Percentiles rank a stretch among this genome's conserved stretches.
Conservation (phyloP, 1,140 invertebrate genomes). For the Cherax quadricarinatus region DNA sequence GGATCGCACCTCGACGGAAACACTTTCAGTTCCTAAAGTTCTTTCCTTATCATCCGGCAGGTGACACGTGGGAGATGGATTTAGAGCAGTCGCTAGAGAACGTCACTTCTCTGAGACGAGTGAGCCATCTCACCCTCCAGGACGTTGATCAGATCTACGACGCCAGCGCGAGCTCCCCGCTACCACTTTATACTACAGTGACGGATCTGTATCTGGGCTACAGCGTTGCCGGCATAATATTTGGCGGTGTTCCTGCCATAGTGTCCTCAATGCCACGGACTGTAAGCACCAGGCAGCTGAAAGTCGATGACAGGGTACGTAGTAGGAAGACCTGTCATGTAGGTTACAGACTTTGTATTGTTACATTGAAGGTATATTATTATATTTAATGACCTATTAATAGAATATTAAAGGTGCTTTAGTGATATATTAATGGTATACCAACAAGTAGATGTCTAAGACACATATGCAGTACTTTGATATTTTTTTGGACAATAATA, state of each 20-base stretch:
- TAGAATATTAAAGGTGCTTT: too few species aligned
- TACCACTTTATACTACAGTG: not conserved
- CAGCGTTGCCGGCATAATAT: constrained; percentile 26
- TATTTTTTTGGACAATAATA: too few species aligned
- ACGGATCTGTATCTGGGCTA: constrained; percentile 26
- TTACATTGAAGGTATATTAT: too few species aligned
- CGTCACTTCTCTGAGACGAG: not conserved
- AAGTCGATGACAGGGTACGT: not conserved
- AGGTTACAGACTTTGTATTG: too few species aligned
- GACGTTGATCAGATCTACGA: not conserved
- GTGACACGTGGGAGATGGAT: constrained; percentile 28
- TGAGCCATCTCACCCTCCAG: not conserved
- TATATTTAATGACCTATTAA: too few species aligned
- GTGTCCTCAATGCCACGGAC: constrained; percentile 43
- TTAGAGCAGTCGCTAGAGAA: not conserved
- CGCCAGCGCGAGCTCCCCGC: not conserved
- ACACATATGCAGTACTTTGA: too few species aligned
- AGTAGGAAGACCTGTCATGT: too few species aligned
- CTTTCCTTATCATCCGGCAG: not conserved
- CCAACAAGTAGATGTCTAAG: too few species aligned
- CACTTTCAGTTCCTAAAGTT: too few species aligned
- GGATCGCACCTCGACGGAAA: too few species aligned
- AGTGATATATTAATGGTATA: too few species aligned
- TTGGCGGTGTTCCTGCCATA: not conserved
- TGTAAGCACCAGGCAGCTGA: not conserved